Percentiles rank a stretch among this genome's conserved stretches.
These are phyloP conservation scores for Etheostoma nigrum DNA, from an alignment of 2,797 vertebrate species.

Conservation along the genomic window DNA sequence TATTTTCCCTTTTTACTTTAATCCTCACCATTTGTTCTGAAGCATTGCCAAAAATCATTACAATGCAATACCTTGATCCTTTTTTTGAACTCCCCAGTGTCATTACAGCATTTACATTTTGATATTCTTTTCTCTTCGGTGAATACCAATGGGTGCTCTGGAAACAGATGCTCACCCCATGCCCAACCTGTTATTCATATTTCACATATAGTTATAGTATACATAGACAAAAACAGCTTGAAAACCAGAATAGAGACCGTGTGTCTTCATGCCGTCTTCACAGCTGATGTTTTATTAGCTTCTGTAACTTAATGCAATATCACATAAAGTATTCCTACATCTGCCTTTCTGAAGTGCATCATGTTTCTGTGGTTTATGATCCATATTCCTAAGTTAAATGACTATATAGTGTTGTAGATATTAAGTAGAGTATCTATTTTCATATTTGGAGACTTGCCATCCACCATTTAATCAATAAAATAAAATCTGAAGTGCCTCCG, in stretches of 20 bases:
- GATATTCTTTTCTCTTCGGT: constrained; percentile 18
- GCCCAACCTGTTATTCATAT: not conserved
- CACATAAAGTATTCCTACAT: constrained; percentile 36
- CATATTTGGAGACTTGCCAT: constrained; percentile 1
- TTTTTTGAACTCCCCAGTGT: constrained; percentile 26
- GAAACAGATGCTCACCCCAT: not conserved
- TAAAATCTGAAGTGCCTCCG: not conserved
- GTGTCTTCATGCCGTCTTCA: not conserved
- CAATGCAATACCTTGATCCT: constrained; percentile 33
- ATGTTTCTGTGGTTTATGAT: constrained; percentile 16
- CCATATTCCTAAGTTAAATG: constrained; percentile 4
- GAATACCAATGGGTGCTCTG: not conserved
- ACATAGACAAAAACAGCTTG: constrained; percentile 26
- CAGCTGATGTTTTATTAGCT: constrained; percentile 2
- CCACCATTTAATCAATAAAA: not conserved
- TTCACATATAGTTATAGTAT: not conserved
- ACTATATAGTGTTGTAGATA: constrained; percentile 1
- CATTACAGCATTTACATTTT: constrained; percentile 43
- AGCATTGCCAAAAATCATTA: constrained; percentile 62
- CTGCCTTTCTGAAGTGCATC: constrained; percentile 6
- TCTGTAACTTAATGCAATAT: constrained; percentile 38
- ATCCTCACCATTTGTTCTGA: constrained; percentile 53
- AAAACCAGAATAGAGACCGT: not conserved
- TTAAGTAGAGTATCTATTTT: constrained; percentile 1
- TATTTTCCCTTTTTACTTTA: constrained; percentile 59